phyloP scores from a whole-genome alignment of 37 sponge, comb jelly and placozoan genomes.

The Beroe forskalii region DNA sequence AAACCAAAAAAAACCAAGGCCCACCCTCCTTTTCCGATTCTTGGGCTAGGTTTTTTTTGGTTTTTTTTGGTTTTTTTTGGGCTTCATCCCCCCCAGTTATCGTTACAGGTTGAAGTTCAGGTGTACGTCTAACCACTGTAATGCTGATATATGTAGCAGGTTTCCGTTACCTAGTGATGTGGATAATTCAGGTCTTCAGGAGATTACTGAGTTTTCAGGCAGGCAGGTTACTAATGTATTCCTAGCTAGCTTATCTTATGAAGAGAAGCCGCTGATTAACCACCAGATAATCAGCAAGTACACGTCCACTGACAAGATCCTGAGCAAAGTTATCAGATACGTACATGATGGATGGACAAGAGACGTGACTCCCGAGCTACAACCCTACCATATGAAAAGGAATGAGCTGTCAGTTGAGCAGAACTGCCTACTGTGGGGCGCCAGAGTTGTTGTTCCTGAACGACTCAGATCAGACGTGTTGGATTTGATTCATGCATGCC shows the following conservation, averaged over 20 bases:
- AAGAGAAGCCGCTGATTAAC: not conserved
- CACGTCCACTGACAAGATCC: not conserved
- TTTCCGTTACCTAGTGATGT: not conserved
- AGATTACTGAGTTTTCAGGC: not conserved
- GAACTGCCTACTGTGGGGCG: not conserved
- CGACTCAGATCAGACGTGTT: not conserved
- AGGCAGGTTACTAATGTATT: not conserved
- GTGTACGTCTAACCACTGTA: not conserved
- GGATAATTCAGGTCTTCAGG: not conserved
- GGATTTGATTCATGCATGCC: not conserved
- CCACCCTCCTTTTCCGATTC: too few relatives aligned
- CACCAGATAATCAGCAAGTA: too few relatives aligned
- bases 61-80: too few relatives aligned
- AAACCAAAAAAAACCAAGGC: too few relatives aligned
- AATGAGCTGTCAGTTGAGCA: not conserved
- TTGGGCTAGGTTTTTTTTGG: too few relatives aligned
- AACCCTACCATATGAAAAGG: constrained; percentile 18
- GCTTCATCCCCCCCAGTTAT: too few relatives aligned
- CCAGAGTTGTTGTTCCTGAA: not conserved
- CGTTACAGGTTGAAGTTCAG: too few relatives aligned
- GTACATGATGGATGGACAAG: not conserved
- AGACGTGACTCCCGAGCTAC: not conserved
- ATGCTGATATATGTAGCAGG: not conserved
- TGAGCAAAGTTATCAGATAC: not conserved
- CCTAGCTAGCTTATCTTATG: not conserved